Evolutionary conservation across 2,888 invertebrate species (phyloP).

Genomic region (Cremastobaeus sp.): DNA sequence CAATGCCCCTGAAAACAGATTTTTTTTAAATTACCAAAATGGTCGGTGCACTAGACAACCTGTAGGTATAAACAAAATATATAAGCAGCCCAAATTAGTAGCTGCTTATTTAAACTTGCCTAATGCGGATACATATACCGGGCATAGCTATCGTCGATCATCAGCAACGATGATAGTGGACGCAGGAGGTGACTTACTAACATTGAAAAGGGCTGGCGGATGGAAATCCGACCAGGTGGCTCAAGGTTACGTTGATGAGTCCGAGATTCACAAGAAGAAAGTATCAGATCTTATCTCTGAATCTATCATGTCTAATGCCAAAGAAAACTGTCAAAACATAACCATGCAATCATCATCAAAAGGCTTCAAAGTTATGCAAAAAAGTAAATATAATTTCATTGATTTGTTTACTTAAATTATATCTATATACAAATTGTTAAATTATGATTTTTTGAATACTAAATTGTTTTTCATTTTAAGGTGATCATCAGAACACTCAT

Average conservation of each 20-base stretch:
- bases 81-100: constrained; percentile 54
- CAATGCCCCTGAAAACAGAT: constrained; percentile 12
- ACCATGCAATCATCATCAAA: not conserved
- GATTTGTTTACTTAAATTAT: no score
- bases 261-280: not conserved
- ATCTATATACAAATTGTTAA: no score
- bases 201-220: constrained; percentile 38
- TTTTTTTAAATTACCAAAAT: constrained; percentile 55
- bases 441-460: no score
- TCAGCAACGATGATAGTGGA: constrained; percentile 56
- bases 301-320: not conserved
- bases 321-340: no score
- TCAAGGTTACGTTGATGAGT: not conserved
- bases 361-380: no score
- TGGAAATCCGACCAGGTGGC: constrained; percentile 29
- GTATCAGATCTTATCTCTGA: not conserved
- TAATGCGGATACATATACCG: constrained; percentile 53
- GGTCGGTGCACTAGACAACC: constrained; percentile 54
- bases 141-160: constrained; percentile 36
- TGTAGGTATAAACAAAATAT: constrained; percentile 57
- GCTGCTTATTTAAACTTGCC: constrained; percentile 53
- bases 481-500: no score
- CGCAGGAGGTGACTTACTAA: constrained; percentile 40
- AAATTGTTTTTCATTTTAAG: no score
- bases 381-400: no score